Evolutionary conservation across 2,888 invertebrate genomes (phyloP).

Genomic region (Phytoseiulus persimilis): DNA sequence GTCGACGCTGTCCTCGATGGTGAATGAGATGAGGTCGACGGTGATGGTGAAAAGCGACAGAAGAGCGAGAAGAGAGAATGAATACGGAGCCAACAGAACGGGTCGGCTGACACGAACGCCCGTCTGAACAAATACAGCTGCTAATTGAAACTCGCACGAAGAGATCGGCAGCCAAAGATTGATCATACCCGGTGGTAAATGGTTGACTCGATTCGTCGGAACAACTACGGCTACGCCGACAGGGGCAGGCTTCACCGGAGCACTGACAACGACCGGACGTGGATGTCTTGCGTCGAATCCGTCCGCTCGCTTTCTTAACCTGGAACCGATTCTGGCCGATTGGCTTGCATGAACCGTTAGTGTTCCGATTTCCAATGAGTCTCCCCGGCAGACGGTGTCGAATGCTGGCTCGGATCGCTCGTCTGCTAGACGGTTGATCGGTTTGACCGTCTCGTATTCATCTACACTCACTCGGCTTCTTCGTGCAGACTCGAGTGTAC

Average conservation of each 20-base stretch:
- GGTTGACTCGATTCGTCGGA: background rate
- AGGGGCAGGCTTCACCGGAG: background rate
- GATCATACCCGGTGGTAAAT: background rate
- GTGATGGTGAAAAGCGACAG: background rate
- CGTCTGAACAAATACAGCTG: background rate
- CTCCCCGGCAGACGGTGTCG: no score
- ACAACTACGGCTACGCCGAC: background rate
- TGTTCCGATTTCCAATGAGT: no score
- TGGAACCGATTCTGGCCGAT: no score
- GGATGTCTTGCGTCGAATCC: no score
- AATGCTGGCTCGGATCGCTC: no score
- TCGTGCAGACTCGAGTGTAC: background rate
- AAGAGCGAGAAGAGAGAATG: background rate
- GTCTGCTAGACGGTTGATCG: no score
- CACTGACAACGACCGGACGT: background rate
- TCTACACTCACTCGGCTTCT: no score
- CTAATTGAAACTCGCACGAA: constrained; percentile 5
- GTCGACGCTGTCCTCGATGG: background rate
- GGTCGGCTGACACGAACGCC: background rate
- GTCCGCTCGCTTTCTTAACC: no score
- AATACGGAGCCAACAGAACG: background rate
- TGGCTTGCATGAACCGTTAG: no score
- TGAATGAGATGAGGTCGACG: background rate
- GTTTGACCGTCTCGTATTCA: background rate
- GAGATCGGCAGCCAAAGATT: background rate